These are phyloP conservation scores for Pluvialis apricaria DNA, from an alignment of 2,113 vertebrate genomes.

Conservation along the genomic window DNA sequence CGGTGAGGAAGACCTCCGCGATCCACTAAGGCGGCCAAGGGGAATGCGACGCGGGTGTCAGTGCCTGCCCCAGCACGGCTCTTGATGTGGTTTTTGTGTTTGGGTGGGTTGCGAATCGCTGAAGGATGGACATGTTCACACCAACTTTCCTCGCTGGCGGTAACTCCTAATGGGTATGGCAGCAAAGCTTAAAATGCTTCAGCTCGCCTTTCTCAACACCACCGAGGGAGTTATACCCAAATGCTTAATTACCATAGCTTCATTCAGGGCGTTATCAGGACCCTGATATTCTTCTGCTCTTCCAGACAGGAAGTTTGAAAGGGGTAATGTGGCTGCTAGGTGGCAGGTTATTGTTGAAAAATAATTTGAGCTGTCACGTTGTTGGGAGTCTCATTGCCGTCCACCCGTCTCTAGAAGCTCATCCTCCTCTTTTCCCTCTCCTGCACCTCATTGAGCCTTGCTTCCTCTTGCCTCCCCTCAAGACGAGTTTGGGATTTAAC, in stretches of 20 bases:
- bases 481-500: not conserved
- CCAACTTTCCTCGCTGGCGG: not conserved
- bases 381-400: not conserved
- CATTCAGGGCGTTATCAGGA: not conserved
- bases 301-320: constrained; percentile 25
- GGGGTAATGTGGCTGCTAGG: not conserved
- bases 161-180: not conserved
- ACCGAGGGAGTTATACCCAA: not conserved
- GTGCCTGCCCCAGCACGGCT: not conserved
- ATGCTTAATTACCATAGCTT: not conserved
- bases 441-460: not conserved
- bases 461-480: not conserved
- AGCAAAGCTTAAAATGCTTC: constrained; percentile 28
- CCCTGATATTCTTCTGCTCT: not conserved
- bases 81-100: constrained; percentile 11
- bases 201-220: not conserved
- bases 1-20: not conserved
- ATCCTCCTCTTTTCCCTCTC: not conserved
- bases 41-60: fast-evolving
- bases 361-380: not conserved
- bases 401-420: not conserved
- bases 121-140: not conserved
- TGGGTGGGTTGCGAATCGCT: constrained; percentile 9
- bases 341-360: not conserved
- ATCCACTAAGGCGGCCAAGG: not conserved